A percentile compares a stretch with the other conserved stretches of the same genome.
These are phyloP conservation scores for Mormyrops boulengeri DNA, from an alignment of 2,797 vertebrate genomes.

Conservation along the genomic window DNA sequence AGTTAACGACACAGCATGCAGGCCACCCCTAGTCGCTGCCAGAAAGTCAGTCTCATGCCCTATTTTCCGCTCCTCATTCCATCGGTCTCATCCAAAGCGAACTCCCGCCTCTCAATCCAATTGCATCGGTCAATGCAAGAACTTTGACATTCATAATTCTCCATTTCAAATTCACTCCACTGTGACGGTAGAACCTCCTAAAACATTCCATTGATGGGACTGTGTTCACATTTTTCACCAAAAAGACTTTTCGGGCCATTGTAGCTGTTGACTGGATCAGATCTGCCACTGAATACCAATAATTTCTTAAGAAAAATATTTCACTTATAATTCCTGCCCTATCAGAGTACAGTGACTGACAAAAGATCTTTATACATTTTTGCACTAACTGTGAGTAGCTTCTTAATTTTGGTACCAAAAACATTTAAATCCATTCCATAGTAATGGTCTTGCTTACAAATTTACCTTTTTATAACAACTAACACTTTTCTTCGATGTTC, in stretches of 20 bases:
- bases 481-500: background rate
- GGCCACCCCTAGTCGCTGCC: slow-evolving; percentile 36
- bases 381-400: background rate
- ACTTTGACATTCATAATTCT: background rate
- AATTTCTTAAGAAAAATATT: background rate
- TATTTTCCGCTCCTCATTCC: background rate
- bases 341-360: background rate
- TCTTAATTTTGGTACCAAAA: background rate
- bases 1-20: slow-evolving; percentile 46
- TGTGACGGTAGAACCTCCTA: background rate
- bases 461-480: background rate
- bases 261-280: background rate
- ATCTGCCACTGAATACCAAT: background rate
- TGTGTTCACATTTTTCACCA: background rate
- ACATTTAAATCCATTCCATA: background rate
- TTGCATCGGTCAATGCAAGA: background rate
- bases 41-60: background rate
- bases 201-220: background rate
- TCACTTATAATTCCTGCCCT: background rate
- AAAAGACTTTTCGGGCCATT: background rate
- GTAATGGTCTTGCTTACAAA: no score
- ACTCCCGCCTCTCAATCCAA: background rate
- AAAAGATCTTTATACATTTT: background rate
- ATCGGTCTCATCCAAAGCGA: background rate
- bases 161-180: slow-evolving; percentile 2